Conservation (phyloP, 2,888 invertebrate species). For the Oligia strigilis region DNA sequence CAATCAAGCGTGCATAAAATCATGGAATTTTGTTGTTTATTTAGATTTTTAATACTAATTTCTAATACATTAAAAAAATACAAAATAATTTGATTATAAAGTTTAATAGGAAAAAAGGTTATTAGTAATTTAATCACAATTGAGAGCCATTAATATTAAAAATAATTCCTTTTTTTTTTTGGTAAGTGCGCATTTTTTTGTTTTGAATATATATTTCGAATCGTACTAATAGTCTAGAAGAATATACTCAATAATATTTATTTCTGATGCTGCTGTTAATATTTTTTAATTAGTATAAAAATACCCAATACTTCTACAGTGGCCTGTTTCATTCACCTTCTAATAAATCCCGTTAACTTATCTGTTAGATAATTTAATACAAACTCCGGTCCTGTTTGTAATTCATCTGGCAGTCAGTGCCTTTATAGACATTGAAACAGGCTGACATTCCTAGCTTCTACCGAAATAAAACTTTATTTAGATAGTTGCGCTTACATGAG, state of each 20-base stretch:
- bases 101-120: not conserved
- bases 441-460: too few species aligned
- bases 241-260: not conserved
- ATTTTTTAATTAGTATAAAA: not conserved
- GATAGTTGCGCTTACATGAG: too few species aligned
- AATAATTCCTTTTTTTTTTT: constrained; percentile 3
- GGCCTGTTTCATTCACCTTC: not conserved
- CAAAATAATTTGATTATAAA: not conserved
- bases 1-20: constrained; percentile 1
- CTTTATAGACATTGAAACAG: too few species aligned
- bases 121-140: constrained; percentile 31
- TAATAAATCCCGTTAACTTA: not conserved
- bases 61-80: not conserved
- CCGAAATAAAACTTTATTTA: too few species aligned
- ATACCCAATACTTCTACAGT: not conserved
- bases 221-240: not conserved
- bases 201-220: constrained; percentile 3
- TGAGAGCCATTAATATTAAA: constrained; percentile 20
- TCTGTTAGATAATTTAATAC: not conserved
- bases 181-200: not conserved
- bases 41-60: not conserved
- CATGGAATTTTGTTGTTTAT: constrained; percentile 3
- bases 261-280: not conserved
- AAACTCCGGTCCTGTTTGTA: not conserved
- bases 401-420: too few species aligned